Percentiles rank a stretch among this genome's conserved stretches.
phyloP scores from a whole-genome alignment of 2,888 invertebrate genomes.

The Eurytoma adleriae region DNA sequence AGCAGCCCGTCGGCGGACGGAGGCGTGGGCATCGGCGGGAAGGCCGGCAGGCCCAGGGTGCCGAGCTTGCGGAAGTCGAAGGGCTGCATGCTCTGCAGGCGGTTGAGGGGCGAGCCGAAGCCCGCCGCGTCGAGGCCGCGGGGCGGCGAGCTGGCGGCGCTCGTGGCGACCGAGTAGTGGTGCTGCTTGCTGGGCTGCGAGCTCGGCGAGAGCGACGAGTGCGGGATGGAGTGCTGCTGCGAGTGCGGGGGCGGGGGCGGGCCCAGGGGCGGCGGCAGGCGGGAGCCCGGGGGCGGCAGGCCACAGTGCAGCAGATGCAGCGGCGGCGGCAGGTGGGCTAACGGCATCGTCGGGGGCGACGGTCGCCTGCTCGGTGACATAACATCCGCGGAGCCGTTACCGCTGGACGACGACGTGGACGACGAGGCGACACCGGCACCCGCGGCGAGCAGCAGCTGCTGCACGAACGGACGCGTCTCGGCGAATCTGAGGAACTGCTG shows the following conservation, averaged over 20 bases:
- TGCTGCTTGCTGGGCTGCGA: constrained; percentile 18
- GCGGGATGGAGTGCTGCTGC: constrained; percentile 67
- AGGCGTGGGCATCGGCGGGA: constrained; percentile 75
- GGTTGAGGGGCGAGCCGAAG: constrained; percentile 85
- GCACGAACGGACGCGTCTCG: constrained; percentile 90
- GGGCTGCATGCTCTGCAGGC: constrained; percentile 96
- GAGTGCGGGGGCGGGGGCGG: constrained; percentile 65
- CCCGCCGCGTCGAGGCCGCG: constrained; percentile 81
- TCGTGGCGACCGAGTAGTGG: constrained; percentile 73
- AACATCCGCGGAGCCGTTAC: constrained; percentile 74
- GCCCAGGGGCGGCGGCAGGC: constrained; percentile 74
- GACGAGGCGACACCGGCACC: constrained; percentile 77
- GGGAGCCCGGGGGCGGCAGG: constrained; percentile 76
- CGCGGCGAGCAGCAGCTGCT: constrained; percentile 80
- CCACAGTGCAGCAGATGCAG: constrained; percentile 73
- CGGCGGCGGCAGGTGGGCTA: constrained; percentile 74
- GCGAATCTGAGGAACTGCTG: constrained; percentile 94
- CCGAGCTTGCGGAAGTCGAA: constrained; percentile 92
- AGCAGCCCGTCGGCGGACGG: constrained; percentile 65
- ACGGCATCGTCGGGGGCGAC: constrained; percentile 79
- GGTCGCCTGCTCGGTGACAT: constrained; percentile 84
- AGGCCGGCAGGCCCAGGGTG: constrained; percentile 79
- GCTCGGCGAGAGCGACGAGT: constrained; percentile 76
- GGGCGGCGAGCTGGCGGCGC: constrained; percentile 83
- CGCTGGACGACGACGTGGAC: not conserved